A percentile compares a stretch with the other conserved stretches of the same genome.
These are phyloP conservation scores for Dicycla oo DNA, from an alignment of 2,888 invertebrate species.

Conservation along the genomic window DNA sequence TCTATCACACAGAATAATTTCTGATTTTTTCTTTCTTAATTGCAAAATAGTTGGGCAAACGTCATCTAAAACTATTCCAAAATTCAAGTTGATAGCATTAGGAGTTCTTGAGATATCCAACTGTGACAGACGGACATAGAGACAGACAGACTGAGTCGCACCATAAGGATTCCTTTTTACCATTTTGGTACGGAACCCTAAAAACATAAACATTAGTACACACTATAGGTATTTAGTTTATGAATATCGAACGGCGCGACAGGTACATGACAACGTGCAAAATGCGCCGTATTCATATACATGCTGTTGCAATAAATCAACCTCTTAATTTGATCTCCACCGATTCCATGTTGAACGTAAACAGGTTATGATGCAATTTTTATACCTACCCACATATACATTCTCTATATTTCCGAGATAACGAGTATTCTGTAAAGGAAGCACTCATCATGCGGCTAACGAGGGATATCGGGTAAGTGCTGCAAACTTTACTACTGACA, in stretches of 20 bases:
- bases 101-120: too few relatives aligned
- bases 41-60: too few relatives aligned
- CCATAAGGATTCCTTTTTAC: too few relatives aligned
- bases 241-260: not conserved
- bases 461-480: conserved; percentile 29
- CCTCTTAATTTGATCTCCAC: conserved; percentile 43
- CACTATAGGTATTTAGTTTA: not conserved
- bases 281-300: conserved; percentile 2
- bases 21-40: too few relatives aligned
- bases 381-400: conserved; percentile 20
- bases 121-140: too few relatives aligned
- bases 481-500: conserved; percentile 32
- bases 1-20: too few relatives aligned
- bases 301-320: conserved; percentile 50
- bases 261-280: conserved; percentile 10
- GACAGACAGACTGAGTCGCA: too few relatives aligned
- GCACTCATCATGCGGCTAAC: conserved; percentile 47
- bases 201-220: conserved; percentile 9
- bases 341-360: conserved; percentile 38
- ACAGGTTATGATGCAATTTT: conserved; percentile 50
- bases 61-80: too few relatives aligned
- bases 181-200: too few relatives aligned
- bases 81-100: too few relatives aligned
- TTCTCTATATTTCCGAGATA: conserved; percentile 29
- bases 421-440: conserved; percentile 55